Conservation (phyloP, 64 coral and sea anemone species). For the Platygyra sinensis region DNA sequence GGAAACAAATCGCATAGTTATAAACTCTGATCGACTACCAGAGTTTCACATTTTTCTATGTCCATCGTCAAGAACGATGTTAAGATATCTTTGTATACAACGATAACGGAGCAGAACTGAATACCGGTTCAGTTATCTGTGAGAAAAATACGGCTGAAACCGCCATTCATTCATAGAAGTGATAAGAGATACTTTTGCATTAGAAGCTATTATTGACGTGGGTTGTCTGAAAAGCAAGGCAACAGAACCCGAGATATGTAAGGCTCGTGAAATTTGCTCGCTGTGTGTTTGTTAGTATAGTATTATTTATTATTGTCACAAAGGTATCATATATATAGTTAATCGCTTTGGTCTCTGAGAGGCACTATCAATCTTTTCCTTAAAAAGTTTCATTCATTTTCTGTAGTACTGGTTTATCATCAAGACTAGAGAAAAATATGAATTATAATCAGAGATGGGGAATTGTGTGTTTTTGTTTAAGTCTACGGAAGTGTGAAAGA, state of each 20-base stretch:
- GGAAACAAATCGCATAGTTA: not conserved
- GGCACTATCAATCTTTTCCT: too few species aligned
- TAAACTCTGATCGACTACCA: too few species aligned
- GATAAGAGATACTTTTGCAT: not conserved
- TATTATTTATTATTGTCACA: not conserved
- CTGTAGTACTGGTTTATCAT: too few species aligned
- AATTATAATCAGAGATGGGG: too few species aligned
- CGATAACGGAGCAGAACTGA: not conserved
- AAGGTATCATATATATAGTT: too few species aligned
- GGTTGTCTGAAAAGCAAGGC: not conserved
- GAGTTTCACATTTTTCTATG: not conserved
- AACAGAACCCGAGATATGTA: not conserved
- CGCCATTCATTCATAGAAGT: not conserved
- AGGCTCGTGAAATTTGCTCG: not conserved
- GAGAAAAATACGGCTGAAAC: not conserved
- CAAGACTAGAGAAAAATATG: too few species aligned
- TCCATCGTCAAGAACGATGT: conserved; percentile 17
- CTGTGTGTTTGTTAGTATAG: not conserved
- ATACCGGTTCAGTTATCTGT: not conserved
- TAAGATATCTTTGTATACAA: conserved; percentile 4
- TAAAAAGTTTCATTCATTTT: too few species aligned
- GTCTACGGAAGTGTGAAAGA: too few species aligned
- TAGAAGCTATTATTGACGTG: not conserved
- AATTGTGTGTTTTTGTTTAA: too few species aligned
- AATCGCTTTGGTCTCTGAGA: too few species aligned